Percentiles rank a stretch among this genome's conserved stretches.
These are phyloP conservation scores for Hemaris fuciformis DNA, from an alignment of 2,888 invertebrate genomes.

Conservation along the genomic window DNA sequence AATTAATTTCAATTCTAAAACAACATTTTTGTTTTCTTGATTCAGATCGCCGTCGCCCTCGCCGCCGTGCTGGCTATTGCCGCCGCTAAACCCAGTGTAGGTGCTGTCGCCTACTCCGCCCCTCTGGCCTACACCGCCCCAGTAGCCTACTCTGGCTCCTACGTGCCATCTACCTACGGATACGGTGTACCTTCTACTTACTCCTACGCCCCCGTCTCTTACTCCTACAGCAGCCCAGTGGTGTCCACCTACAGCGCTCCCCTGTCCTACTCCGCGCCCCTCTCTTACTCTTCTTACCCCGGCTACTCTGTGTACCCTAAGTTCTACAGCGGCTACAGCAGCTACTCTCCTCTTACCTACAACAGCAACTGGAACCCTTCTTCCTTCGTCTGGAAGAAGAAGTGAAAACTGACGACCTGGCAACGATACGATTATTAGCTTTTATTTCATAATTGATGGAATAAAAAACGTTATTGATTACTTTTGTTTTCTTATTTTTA, in stretches of 20 bases:
- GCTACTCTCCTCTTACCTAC: conserved; percentile 8
- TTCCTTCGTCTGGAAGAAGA: conserved; percentile 16
- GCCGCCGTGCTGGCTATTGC: conserved; percentile 18
- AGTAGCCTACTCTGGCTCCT: conserved; percentile 14
- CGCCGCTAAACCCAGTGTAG: conserved; percentile 13
- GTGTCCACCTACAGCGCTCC: conserved; percentile 11
- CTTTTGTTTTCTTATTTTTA: not conserved
- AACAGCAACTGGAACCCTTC: conserved; percentile 8
- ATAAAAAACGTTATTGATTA: too few species aligned
- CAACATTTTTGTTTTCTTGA: not conserved
- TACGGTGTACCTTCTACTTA: conserved; percentile 4
- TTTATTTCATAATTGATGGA: not conserved
- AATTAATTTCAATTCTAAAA: too few species aligned
- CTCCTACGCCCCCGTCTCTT: conserved; percentile 11
- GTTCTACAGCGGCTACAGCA: conserved; percentile 19
- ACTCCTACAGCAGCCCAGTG: conserved; percentile 12
- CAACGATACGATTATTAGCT: not conserved
- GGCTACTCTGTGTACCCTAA: conserved; percentile 10
- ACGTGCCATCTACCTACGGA: conserved; percentile 8
- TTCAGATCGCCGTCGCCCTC: conserved; percentile 21
- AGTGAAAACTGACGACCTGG: not conserved
- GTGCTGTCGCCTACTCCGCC: conserved; percentile 7
- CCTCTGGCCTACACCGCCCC: conserved; percentile 15
- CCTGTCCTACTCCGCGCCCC: conserved; percentile 13
- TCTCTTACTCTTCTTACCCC: conserved; percentile 19